Evolutionary conservation across 2,888 invertebrate genomes (phyloP).

Genomic region (Crocallis elinguaria): DNA sequence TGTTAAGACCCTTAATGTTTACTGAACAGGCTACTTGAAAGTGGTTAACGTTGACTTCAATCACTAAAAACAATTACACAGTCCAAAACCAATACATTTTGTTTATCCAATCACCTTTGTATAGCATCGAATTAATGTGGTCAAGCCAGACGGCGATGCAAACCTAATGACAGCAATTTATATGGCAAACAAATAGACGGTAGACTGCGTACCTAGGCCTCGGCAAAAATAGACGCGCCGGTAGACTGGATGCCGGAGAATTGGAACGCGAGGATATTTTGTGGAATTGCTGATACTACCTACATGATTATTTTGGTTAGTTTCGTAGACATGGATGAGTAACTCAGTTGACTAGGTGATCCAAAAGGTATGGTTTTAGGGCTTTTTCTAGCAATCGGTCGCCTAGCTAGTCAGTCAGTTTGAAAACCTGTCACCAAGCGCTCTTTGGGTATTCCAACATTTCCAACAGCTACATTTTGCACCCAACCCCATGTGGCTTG

Average conservation of each 20-base stretch:
- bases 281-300: conserved; percentile 14
- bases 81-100: conserved; percentile 25
- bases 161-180: conserved; percentile 58
- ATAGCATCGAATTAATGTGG: conserved; percentile 43
- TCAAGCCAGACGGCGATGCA: conserved; percentile 55
- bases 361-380: too few species aligned
- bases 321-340: neutral
- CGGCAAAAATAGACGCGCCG: conserved; percentile 61
- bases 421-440: too few species aligned
- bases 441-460: too few species aligned
- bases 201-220: conserved; percentile 61
- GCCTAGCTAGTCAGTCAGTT: too few species aligned
- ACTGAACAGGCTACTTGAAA: too few species aligned
- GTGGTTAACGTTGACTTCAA: too few species aligned
- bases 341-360: too few species aligned
- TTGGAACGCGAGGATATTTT: conserved; percentile 22
- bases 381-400: too few species aligned
- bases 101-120: neutral
- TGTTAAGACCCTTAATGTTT: too few species aligned
- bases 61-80: neutral
- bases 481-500: too few species aligned
- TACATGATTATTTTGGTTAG: conserved; percentile 2
- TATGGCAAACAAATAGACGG: conserved; percentile 67
- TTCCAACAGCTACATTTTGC: too few species aligned
- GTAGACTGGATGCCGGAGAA: conserved; percentile 45